phyloP scores from a whole-genome alignment of 2,888 invertebrate genomes.

The Adelognathus sp. region DNA sequence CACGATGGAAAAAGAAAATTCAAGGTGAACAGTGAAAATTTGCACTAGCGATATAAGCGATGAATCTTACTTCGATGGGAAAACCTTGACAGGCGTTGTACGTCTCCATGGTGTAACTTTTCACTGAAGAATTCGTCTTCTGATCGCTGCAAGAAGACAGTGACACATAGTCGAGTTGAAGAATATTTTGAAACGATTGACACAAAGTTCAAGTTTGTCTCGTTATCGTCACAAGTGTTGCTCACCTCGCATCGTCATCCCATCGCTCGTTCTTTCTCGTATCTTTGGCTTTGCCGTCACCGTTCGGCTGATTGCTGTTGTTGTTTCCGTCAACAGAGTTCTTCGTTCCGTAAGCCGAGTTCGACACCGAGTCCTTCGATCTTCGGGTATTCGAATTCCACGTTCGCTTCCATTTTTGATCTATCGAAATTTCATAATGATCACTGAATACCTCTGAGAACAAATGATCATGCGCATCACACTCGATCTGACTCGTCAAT shows the following conservation, averaged over 20 bases:
- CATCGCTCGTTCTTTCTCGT: constrained; percentile 59
- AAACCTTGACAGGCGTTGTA: constrained; percentile 54
- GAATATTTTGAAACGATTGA: constrained; percentile 2
- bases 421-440: constrained; percentile 41
- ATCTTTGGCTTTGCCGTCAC: constrained; percentile 63
- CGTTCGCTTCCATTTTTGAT: constrained; percentile 67
- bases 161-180: neutral
- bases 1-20: too few species aligned
- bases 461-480: too few species aligned
- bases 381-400: constrained; percentile 64
- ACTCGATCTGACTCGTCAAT: too few species aligned
- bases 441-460: too few species aligned
- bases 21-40: too few species aligned
- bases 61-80: constrained; percentile 48
- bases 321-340: constrained; percentile 58
- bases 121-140: constrained; percentile 45
- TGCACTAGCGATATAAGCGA: too few species aligned
- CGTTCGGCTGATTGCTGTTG: constrained; percentile 61
- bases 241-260: constrained; percentile 62
- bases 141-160: constrained; percentile 51
- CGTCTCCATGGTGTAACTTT: constrained; percentile 58
- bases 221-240: neutral
- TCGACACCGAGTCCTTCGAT: constrained; percentile 56
- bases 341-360: constrained; percentile 39
- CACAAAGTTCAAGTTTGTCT: neutral